phyloP scores from a whole-genome alignment of 1,140 invertebrate genomes.

The Arion vulgaris region DNA sequence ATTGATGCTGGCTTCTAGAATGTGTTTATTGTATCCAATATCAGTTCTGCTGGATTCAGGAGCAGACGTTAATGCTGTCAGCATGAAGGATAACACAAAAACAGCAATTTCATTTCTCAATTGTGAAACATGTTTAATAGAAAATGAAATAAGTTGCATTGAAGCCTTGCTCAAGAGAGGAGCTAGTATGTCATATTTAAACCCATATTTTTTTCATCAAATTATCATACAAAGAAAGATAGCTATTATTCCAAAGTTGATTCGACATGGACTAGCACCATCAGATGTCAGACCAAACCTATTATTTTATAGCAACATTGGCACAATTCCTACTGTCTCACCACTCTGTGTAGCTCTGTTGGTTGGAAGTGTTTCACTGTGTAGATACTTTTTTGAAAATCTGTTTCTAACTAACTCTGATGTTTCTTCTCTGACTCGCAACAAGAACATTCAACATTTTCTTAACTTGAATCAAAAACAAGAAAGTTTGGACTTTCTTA shows the following conservation, averaged over 20 bases:
- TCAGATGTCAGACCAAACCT: neutral
- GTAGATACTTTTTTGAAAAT: neutral
- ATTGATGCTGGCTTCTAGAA: neutral
- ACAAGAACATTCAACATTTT: neutral
- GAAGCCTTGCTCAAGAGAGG: neutral
- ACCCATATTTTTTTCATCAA: neutral
- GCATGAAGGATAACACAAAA: neutral
- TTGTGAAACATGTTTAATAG: neutral
- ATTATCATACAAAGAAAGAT: neutral
- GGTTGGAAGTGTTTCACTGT: neutral
- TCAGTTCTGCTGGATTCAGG: neutral
- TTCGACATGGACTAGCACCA: neutral
- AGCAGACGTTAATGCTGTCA: constrained; percentile 6
- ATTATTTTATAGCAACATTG: neutral
- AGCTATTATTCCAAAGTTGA: neutral
- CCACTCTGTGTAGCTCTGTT: neutral
- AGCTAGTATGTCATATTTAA: neutral
- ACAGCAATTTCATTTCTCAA: constrained; percentile 1
- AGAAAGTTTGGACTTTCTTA: neutral
- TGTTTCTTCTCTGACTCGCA: neutral
- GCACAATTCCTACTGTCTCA: neutral
- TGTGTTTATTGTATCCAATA: neutral
- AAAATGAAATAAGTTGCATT: neutral
- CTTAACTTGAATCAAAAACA: neutral
- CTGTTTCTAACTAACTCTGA: constrained; percentile 1